Evolutionary conservation across 2,888 invertebrate species (phyloP).

Genomic region (Synanthedon myopaeformis): DNA sequence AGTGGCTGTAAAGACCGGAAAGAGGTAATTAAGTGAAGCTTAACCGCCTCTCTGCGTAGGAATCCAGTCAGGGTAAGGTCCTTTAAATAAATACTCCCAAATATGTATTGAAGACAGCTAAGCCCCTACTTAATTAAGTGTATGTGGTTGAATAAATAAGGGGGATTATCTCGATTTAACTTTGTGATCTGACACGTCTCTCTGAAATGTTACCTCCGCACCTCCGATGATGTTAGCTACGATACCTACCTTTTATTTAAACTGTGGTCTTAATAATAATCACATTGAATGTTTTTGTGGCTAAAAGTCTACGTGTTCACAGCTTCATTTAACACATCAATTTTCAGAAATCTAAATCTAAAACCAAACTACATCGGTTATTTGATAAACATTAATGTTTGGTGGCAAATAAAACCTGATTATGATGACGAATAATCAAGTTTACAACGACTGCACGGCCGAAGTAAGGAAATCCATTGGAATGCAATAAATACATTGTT

Average conservation of each 20-base stretch:
- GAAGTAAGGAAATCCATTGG: slow-evolving; percentile 26
- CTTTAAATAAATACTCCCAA: slow-evolving; percentile 41
- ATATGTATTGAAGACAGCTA: slow-evolving; percentile 22
- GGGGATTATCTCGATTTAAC: slow-evolving; percentile 52
- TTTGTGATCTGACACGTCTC: slow-evolving; percentile 17
- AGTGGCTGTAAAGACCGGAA: slow-evolving; percentile 22
- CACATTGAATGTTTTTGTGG: too few species aligned
- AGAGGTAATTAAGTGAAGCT: slow-evolving; percentile 38
- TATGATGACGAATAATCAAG: not conserved
- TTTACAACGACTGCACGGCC: not conserved
- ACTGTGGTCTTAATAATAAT: too few species aligned
- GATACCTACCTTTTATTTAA: too few species aligned
- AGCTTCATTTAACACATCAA: too few species aligned
- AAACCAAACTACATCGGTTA: too few species aligned
- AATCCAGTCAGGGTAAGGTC: slow-evolving; percentile 22
- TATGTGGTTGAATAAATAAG: slow-evolving; percentile 50
- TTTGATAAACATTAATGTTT: too few species aligned
- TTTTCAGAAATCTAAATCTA: too few species aligned
- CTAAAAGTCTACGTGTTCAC: too few species aligned
- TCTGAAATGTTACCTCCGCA: not conserved
- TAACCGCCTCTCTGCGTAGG: slow-evolving; percentile 21
- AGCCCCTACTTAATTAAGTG: slow-evolving; percentile 44
- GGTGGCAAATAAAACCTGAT: too few species aligned
- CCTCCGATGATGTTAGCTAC: too few species aligned
- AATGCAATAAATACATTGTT: slow-evolving; percentile 39